Percentiles rank a stretch among this genome's conserved stretches.
Evolutionary conservation across 2,888 invertebrate genomes (phyloP).

Genomic region (Diaprepes abbreviatus): DNA sequence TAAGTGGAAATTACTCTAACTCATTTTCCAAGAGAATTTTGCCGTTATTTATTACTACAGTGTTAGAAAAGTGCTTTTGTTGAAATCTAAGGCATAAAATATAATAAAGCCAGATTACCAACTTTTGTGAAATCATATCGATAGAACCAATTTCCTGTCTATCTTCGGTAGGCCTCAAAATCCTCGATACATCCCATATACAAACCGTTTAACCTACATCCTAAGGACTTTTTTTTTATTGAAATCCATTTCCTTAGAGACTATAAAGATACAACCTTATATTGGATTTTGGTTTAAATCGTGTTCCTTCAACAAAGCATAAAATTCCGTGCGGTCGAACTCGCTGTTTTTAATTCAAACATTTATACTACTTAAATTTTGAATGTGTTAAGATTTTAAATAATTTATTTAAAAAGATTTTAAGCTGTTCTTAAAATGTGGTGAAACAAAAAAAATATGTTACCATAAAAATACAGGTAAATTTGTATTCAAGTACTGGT

Average conservation of each 20-base stretch:
- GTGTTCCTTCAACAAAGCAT: background rate
- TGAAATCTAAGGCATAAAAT: too few relatives aligned
- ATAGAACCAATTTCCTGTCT: slow-evolving; percentile 16
- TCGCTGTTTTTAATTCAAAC: slow-evolving; percentile 10
- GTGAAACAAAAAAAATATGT: too few relatives aligned
- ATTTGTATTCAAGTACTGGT: too few relatives aligned
- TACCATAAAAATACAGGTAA: too few relatives aligned
- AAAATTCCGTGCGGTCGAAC: slow-evolving; percentile 7
- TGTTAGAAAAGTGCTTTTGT: too few relatives aligned
- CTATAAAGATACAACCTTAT: slow-evolving; percentile 41
- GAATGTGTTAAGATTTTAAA: background rate
- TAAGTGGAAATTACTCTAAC: too few relatives aligned
- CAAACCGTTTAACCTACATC: slow-evolving; percentile 32
- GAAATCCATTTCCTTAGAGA: slow-evolving; percentile 47
- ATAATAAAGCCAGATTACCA: too few relatives aligned
- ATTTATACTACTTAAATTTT: background rate
- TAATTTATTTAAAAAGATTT: background rate
- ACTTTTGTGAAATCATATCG: background rate
- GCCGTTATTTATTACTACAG: too few relatives aligned
- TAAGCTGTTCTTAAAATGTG: too few relatives aligned
- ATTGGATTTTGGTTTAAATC: slow-evolving; percentile 42
- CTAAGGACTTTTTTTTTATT: slow-evolving; percentile 44
- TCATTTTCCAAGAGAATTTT: too few relatives aligned
- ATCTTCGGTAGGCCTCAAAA: slow-evolving; percentile 37
- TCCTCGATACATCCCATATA: slow-evolving; percentile 29